phyloP scores from a whole-genome alignment of 37 sponge, comb jelly and placozoan genomes.

The Mnemiopsis leidyi region DNA sequence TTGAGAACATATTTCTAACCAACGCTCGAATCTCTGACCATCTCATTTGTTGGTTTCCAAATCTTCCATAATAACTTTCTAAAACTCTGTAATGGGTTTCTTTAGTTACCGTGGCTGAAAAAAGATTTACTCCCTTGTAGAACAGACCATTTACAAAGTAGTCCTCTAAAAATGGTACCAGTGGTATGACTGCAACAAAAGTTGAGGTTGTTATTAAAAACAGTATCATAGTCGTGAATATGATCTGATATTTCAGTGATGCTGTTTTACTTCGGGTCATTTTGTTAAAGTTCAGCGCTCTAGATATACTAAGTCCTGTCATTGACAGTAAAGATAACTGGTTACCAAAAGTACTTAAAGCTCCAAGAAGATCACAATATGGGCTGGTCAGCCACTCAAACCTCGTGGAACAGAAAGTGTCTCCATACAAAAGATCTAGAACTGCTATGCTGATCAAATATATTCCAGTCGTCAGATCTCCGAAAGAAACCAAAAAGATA shows the following conservation, averaged over 20 bases:
- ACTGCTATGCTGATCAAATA: not conserved
- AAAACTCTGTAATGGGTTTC: not conserved
- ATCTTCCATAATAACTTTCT: not conserved
- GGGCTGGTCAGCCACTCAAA: not conserved
- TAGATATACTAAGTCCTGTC: constrained; percentile 8
- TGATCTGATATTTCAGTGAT: not conserved
- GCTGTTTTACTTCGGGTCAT: not conserved
- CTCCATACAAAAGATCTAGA: not conserved
- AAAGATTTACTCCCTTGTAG: not conserved
- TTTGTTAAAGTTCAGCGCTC: not conserved
- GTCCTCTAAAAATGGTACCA: not conserved
- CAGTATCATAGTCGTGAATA: not conserved
- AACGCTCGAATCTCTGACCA: not conserved
- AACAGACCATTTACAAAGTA: constrained; percentile 1
- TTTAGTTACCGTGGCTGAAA: not conserved
- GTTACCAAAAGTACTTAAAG: not conserved
- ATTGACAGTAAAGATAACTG: not conserved
- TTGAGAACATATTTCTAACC: not conserved
- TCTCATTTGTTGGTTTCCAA: not conserved
- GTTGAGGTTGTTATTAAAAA: not conserved
- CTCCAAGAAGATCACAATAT: not conserved
- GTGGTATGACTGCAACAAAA: not conserved
- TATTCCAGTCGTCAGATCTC: not conserved
- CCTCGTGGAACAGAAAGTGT: not conserved
- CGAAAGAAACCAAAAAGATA: not conserved